Evolutionary conservation across 2,888 invertebrate genomes (phyloP).

Genomic region (Sabatieria punctata): DNA sequence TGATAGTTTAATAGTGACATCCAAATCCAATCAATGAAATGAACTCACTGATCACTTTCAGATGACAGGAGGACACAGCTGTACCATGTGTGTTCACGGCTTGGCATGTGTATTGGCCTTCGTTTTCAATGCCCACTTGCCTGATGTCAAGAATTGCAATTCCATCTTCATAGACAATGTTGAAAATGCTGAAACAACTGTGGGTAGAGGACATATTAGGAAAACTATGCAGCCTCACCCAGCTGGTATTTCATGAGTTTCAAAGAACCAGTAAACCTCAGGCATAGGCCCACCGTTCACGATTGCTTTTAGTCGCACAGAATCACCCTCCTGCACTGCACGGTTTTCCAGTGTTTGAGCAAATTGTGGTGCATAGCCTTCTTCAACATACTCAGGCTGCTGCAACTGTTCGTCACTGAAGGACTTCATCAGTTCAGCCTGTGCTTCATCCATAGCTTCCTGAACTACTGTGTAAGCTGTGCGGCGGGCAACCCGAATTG

Average conservation of each 20-base stretch:
- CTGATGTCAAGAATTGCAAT: conserved; percentile 21
- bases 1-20: no score
- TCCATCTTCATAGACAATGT: conserved; percentile 26
- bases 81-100: conserved; percentile 66
- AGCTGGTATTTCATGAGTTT: conserved; percentile 21
- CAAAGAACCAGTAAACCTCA: conserved; percentile 28
- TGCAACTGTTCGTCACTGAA: no score
- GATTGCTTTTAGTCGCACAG: conserved; percentile 26
- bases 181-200: conserved; percentile 17
- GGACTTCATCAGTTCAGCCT: no score
- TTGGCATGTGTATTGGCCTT: conserved; percentile 60
- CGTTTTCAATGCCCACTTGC: conserved; percentile 8
- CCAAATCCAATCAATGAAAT: no score
- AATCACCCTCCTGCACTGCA: conserved; percentile 14
- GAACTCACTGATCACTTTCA: not conserved
- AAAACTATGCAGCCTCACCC: not conserved
- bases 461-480: no score
- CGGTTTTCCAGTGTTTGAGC: conserved; percentile 18
- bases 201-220: not conserved
- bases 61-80: conserved; percentile 43
- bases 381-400: conserved; percentile 42
- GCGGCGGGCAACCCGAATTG: no score
- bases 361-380: conserved; percentile 20
- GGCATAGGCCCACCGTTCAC: conserved; percentile 32
- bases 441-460: no score